These are phyloP conservation scores for Euwallacea similis DNA, from an alignment of 1,140 invertebrate genomes.

Conservation along the genomic window DNA sequence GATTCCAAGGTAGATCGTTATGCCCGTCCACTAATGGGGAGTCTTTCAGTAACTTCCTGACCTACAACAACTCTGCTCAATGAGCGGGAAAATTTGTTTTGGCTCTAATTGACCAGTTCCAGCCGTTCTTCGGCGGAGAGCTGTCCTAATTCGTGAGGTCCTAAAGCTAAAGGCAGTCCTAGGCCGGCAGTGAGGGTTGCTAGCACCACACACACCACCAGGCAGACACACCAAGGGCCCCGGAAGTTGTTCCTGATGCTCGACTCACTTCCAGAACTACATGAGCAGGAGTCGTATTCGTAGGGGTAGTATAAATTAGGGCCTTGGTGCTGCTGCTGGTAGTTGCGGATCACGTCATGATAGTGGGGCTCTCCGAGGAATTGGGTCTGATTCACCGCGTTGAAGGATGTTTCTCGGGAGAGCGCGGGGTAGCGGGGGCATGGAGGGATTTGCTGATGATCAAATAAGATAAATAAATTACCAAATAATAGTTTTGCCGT, in stretches of 20 bases:
- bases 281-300: conserved; percentile 48
- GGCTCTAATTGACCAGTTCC: conserved; percentile 30
- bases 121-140: conserved; percentile 43
- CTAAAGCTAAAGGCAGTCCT: conserved; percentile 48
- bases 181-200: conserved; percentile 48
- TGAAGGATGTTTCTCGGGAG: conserved; percentile 46
- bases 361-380: conserved; percentile 35
- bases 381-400: conserved; percentile 39
- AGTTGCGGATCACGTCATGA: conserved; percentile 41
- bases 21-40: conserved; percentile 73
- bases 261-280: conserved; percentile 44
- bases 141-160: conserved; percentile 40
- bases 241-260: conserved; percentile 38
- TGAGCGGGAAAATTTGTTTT: not conserved
- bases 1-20: conserved; percentile 87
- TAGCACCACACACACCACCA: conserved; percentile 50
- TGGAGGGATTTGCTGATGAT: conserved; percentile 41
- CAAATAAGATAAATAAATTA: not conserved
- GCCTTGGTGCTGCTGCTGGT: conserved; percentile 13
- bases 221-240: conserved; percentile 50
- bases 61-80: not conserved
- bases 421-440: conserved; percentile 39
- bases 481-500: not conserved
- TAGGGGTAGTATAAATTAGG: conserved; percentile 37
- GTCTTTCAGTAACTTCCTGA: conserved; percentile 59